Conservation (phyloP, 2,888 invertebrate species). For the Liodrosophila aerea region DNA sequence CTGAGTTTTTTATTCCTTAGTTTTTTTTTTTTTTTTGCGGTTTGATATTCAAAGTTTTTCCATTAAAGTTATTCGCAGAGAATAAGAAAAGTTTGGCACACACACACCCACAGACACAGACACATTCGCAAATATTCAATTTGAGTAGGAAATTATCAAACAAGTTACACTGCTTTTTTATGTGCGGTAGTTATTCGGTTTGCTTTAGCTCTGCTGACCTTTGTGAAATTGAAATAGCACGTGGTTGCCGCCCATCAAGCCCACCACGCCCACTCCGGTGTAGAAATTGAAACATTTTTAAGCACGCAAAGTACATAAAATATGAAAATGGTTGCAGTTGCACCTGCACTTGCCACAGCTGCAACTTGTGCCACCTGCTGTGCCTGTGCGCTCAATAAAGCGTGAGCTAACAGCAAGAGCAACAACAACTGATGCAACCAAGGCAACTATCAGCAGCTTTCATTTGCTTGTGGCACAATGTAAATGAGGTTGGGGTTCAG, state of each 20-base stretch:
- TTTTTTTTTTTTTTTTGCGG: conserved; percentile 65
- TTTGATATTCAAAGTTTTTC: conserved; percentile 75
- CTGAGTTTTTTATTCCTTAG: conserved; percentile 20
- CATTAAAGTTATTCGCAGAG: conserved; percentile 74
- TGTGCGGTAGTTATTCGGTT: conserved; percentile 28
- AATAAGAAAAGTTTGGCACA: conserved; percentile 68
- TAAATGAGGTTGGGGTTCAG: conserved; percentile 4
- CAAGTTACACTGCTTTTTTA: conserved; percentile 39
- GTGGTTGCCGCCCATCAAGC: conserved; percentile 14
- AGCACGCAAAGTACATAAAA: conserved; percentile 75
- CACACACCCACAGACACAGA: conserved; percentile 20
- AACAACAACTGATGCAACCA: conserved; percentile 2
- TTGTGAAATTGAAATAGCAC: conserved; percentile 52
- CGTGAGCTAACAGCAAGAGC: conserved; percentile 13
- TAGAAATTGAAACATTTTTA: conserved; percentile 58
- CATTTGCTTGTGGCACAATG: conserved; percentile 33
- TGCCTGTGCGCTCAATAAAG: conserved; percentile 8
- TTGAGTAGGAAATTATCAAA: conserved; percentile 72
- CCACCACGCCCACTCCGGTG: conserved; percentile 8
- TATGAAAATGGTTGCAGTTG: conserved; percentile 61
- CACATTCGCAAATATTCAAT: conserved; percentile 70
- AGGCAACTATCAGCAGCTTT: conserved; percentile 6
- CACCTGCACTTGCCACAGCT: conserved; percentile 29
- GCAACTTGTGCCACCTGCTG: conserved; percentile 37
- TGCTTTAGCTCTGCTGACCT: conserved; percentile 53